Percentiles rank a stretch among this genome's conserved stretches.
Evolutionary conservation across 2,888 invertebrate species (phyloP).

Genomic region (Chrysodeixis includens): DNA sequence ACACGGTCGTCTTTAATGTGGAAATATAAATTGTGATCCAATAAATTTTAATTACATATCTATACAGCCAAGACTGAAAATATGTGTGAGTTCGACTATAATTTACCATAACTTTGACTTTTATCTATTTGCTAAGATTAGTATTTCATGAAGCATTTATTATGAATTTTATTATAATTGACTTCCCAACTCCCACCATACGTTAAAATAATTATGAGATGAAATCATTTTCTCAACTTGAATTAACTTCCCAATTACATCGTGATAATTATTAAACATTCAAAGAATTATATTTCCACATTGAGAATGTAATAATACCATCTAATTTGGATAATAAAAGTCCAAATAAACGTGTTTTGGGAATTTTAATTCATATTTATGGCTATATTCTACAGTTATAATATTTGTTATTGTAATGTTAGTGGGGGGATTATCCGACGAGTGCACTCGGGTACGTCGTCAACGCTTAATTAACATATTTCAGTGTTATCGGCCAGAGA

Average conservation of each 20-base stretch:
- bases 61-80: constrained; percentile 32
- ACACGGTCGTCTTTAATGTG: background rate
- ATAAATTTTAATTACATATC: constrained; percentile 31
- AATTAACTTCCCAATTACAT: background rate
- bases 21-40: constrained; percentile 17
- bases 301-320: constrained; percentile 6
- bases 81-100: constrained; percentile 45
- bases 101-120: constrained; percentile 55
- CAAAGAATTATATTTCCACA: constrained; percentile 10
- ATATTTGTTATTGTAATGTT: constrained; percentile 31
- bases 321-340: constrained; percentile 19
- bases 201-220: constrained; percentile 17
- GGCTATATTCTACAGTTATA: constrained; percentile 28
- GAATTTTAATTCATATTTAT: constrained; percentile 21
- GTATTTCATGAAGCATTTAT: constrained; percentile 44
- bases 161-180: constrained; percentile 41
- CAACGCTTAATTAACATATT: constrained; percentile 60
- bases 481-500: constrained; percentile 39
- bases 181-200: constrained; percentile 23
- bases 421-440: constrained; percentile 37
- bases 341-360: constrained; percentile 19
- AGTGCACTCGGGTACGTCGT: constrained; percentile 54
- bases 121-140: constrained; percentile 52
- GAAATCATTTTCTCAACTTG: constrained; percentile 17
- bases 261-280: background rate